These are phyloP conservation scores for Leptonema lineaticorne DNA, from an alignment of 1,140 invertebrate species.

Conservation along the genomic window DNA sequence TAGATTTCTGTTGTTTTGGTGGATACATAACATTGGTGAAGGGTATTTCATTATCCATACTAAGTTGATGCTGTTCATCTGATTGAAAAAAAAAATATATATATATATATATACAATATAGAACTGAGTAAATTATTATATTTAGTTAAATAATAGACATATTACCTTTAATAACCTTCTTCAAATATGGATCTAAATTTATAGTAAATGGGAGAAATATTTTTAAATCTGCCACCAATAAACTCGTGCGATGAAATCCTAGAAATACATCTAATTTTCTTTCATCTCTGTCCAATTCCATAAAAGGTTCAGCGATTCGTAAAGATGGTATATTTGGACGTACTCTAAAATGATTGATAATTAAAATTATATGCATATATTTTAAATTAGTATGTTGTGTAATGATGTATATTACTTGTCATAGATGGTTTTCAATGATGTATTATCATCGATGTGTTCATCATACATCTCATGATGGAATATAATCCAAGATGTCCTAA, in stretches of 20 bases:
- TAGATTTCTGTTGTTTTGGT: constrained; percentile 26
- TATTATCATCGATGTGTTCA: constrained; percentile 81
- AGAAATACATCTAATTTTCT: constrained; percentile 93
- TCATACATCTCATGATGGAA: constrained; percentile 89
- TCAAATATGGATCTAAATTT: constrained; percentile 93
- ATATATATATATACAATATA: constrained; percentile 7
- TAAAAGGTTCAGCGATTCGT: constrained; percentile 84
- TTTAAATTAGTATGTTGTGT: neutral
- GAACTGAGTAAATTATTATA: neutral
- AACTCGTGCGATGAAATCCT: constrained; percentile 78
- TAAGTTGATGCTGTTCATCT: constrained; percentile 66
- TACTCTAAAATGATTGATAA: constrained; percentile 58
- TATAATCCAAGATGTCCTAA: constrained; percentile 95
- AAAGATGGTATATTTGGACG: constrained; percentile 77
- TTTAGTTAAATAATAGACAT: neutral
- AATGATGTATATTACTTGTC: constrained; percentile 71
- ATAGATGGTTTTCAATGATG: constrained; percentile 84
- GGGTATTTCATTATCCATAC: constrained; percentile 56
- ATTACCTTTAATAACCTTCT: constrained; percentile 90
- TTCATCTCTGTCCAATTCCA: constrained; percentile 92
- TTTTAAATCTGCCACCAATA: constrained; percentile 84
- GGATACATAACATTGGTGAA: constrained; percentile 27
- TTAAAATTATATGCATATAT: neutral
- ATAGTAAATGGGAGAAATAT: constrained; percentile 96
- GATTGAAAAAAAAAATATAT: constrained; percentile 6